Conservation (phyloP, 2,797 vertebrate species). For the Lepus oiostolus region DNA sequence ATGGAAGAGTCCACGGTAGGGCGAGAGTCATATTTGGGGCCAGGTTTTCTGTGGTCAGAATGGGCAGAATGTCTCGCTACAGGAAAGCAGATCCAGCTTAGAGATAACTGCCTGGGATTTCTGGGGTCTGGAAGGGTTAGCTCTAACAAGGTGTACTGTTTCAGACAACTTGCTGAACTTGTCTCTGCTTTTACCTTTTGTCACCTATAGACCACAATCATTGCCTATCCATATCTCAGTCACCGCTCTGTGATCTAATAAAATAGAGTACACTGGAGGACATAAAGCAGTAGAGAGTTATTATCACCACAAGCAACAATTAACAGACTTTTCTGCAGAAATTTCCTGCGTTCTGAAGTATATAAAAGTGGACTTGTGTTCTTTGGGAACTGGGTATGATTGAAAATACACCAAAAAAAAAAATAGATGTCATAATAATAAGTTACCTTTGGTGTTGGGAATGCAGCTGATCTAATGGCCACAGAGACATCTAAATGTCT, state of each 20-base stretch:
- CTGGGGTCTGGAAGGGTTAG: neutral
- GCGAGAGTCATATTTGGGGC: neutral
- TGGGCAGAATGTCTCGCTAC: neutral
- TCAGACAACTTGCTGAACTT: conserved; percentile 3
- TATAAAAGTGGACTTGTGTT: neutral
- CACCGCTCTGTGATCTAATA: conserved; percentile 21
- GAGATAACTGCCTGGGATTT: neutral
- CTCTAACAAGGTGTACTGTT: neutral
- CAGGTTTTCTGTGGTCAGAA: conserved; percentile 7
- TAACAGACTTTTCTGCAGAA: conserved; percentile 47
- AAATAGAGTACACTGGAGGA: neutral
- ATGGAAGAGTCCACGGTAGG: neutral
- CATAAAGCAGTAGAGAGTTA: neutral
- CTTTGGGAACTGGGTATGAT: neutral
- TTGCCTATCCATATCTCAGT: neutral
- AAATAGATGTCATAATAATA: neutral
- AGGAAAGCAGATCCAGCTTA: neutral
- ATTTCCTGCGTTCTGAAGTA: neutral
- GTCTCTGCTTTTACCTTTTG: conserved; percentile 45
- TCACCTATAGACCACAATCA: conserved; percentile 15
- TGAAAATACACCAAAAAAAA: conserved; percentile 42
- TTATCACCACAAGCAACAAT: neutral
- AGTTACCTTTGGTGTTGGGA: neutral
- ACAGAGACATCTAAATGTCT: neutral
- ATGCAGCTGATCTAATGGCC: neutral